Conservation (phyloP, 2,797 vertebrate genomes). For the Xenops minutus region DNA sequence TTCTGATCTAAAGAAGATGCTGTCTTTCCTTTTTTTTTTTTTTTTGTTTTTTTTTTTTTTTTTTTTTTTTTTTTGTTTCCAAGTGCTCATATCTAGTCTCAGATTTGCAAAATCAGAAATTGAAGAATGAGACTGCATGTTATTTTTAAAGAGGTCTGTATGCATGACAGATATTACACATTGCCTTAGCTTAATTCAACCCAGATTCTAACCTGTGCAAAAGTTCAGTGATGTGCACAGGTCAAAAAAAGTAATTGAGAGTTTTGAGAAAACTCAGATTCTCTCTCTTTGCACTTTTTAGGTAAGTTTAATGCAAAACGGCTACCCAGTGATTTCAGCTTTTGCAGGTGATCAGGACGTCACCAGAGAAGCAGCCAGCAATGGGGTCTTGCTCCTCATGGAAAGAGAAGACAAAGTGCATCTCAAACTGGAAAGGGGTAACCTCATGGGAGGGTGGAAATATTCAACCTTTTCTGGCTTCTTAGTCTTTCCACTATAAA, state of each 20-base stretch:
- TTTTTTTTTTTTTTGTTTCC: not conserved
- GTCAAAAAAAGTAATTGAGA: not conserved
- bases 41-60: not conserved
- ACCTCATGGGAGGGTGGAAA: slow-evolving; percentile 99
- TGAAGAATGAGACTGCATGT: not conserved
- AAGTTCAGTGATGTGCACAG: not conserved
- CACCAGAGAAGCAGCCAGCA: slow-evolving; percentile 97
- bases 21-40: not conserved
- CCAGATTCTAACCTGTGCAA: not conserved
- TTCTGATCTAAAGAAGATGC: not conserved
- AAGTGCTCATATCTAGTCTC: not conserved
- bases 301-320: slow-evolving; percentile 99
- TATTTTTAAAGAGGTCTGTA: not conserved
- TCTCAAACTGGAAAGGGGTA: slow-evolving; percentile 97
- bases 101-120: not conserved
- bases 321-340: slow-evolving; percentile 97
- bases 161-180: not conserved
- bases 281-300: slow-evolving; percentile 71
- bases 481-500: slow-evolving; percentile 99
- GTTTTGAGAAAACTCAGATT: slow-evolving; percentile 36
- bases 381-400: slow-evolving; percentile 96
- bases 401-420: slow-evolving; percentile 97
- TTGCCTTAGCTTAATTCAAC: not conserved
- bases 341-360: slow-evolving; percentile 99
- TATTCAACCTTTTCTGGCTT: slow-evolving; percentile 99